Evolutionary conservation across 2,113 vertebrate genomes (phyloP).

Genomic region (Callopanchax toddi): DNA sequence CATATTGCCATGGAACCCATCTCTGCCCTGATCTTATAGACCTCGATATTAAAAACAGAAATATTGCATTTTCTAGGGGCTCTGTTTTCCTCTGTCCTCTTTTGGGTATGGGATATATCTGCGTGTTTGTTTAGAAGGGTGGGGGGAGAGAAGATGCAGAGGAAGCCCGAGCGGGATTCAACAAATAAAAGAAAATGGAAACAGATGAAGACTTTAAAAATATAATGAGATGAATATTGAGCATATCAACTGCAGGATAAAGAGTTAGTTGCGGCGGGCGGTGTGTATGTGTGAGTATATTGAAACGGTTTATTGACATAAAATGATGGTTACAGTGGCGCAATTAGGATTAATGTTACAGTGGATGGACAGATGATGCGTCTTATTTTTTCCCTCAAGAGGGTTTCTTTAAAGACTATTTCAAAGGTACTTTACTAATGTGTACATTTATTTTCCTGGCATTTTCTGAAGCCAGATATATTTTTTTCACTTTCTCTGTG

Average conservation of each 20-base stretch:
- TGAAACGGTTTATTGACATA: constrained; percentile 60
- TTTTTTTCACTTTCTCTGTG: background rate
- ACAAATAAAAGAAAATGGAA: constrained; percentile 78
- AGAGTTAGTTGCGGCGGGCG: constrained; percentile 40
- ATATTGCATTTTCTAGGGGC: constrained; percentile 82
- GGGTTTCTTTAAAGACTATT: constrained; percentile 31
- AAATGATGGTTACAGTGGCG: constrained; percentile 49
- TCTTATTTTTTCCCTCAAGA: constrained; percentile 3
- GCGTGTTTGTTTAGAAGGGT: constrained; percentile 56
- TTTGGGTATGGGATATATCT: constrained; percentile 69
- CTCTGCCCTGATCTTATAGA: constrained; percentile 86
- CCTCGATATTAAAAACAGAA: constrained; percentile 86
- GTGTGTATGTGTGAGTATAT: constrained; percentile 35
- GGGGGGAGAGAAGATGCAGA: constrained; percentile 48
- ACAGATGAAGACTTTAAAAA: constrained; percentile 75
- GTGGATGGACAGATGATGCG: constrained; percentile 41
- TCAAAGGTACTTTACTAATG: constrained; percentile 25
- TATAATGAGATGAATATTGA: constrained; percentile 75
- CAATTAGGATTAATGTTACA: constrained; percentile 62
- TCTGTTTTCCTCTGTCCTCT: constrained; percentile 73
- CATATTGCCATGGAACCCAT: constrained; percentile 84
- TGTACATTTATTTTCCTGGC: constrained; percentile 6
- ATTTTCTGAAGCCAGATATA: background rate
- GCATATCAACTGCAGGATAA: constrained; percentile 54
- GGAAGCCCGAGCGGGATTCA: constrained; percentile 56